A percentile compares a stretch with the other conserved stretches of the same genome.
phyloP scores from a whole-genome alignment of 2,113 vertebrate species.

The Burhinus bistriatus region DNA sequence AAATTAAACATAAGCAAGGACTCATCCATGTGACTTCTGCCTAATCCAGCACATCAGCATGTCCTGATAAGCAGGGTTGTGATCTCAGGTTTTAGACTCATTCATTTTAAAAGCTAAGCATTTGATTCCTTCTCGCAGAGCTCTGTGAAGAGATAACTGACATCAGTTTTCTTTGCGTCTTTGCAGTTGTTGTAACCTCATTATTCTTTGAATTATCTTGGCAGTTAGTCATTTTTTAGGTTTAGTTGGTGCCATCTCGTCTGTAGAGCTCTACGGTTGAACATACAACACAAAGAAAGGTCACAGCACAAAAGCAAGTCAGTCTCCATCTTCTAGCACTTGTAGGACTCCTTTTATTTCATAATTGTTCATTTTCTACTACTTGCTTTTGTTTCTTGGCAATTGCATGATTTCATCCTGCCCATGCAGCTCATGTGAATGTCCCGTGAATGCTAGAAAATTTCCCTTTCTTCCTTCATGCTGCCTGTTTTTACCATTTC shows the following conservation, averaged over 20 bases:
- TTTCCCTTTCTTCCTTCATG: conserved; percentile 26
- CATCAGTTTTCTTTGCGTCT: conserved; percentile 41
- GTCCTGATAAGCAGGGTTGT: conserved; percentile 13
- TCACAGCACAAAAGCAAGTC: conserved; percentile 12
- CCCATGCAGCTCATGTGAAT: conserved; percentile 51
- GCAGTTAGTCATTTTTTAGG: conserved; percentile 38
- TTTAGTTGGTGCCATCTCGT: conserved; percentile 68
- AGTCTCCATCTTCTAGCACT: neutral
- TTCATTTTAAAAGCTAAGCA: conserved; percentile 41
- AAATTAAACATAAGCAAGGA: neutral
- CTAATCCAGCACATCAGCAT: conserved; percentile 10
- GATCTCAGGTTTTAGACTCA: conserved; percentile 26
- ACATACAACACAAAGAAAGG: conserved; percentile 39
- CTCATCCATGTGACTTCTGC: neutral
- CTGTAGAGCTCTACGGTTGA: conserved; percentile 39
- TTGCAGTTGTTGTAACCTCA: conserved; percentile 56
- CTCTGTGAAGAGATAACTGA: conserved; percentile 50
- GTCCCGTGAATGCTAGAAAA: conserved; percentile 50
- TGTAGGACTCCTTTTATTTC: conserved; percentile 36
- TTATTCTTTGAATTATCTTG: conserved; percentile 70
- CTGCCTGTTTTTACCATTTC: conserved; percentile 52
- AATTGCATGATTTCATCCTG: conserved; percentile 53
- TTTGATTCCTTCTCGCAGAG: conserved; percentile 13
- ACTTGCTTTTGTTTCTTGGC: conserved; percentile 46
- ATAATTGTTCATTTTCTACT: conserved; percentile 33